Evolutionary conservation across 53 echinoderm and acorn worm genomes (phyloP), one percentile per base, ranked within the genome.

Genomic region (Crossaster papposus): DNA sequence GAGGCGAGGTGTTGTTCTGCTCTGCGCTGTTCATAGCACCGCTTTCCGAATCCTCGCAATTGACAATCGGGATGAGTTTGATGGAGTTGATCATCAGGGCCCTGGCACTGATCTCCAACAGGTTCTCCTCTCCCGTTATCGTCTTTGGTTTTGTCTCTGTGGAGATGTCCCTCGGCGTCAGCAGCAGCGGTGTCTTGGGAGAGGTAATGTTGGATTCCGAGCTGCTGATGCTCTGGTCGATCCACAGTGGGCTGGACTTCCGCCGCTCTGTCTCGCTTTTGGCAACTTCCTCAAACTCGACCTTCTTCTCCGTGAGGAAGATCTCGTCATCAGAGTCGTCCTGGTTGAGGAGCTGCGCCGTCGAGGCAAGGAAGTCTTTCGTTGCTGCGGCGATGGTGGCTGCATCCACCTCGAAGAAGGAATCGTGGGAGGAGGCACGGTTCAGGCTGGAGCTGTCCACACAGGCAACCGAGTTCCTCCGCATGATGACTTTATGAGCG

Each of bases 141-240:
- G 44, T 77, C 55, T 77, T 87, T 35, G 75, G 53, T 34, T 87
- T 87, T 33, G 54, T 74, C 65, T 80, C 89, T 28, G 83, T 83
- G 77, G 92, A 89, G 37, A 92, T 83, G 37, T 92, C 92, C 55
- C 92, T 75, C 20, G 92, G 92, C 3, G 92, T 89, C 17, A 89
- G 72, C 81, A 81, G 72, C 81, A 81, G 64, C 2, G 92, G 92
- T 14, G 89, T 79, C 79, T 88, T 36, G 6, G 90, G 89, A 30
- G 94, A 80, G 64, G 83, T 34, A 29, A 90, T 68, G 82, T 96
- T 93, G 13, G 96, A 96, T 26, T 96, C 96, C 24, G 93, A 84
- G 50, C 95, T 96, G 79, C 94, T 95, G 37, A 91, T 64, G 75
- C 96, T 95, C 88, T 96, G 95, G 65, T 96, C 96, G 32, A 96